Conservation (phyloP, 2,888 invertebrate genomes). For the Thecocarcelia acutangulata region DNA sequence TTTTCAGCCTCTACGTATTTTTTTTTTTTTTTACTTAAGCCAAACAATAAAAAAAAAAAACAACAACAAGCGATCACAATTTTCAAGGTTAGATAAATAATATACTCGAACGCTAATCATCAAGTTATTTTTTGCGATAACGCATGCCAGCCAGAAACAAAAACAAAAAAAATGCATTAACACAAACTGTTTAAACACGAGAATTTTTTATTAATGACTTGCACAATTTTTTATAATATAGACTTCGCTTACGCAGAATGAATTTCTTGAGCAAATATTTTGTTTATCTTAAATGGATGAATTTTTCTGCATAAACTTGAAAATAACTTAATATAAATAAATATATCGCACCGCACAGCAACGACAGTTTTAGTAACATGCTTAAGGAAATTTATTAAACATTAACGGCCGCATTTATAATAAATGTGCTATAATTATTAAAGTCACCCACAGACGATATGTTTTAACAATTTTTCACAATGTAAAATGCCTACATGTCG, state of each 20-base stretch:
- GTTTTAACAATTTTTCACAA: no score
- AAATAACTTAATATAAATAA: background rate
- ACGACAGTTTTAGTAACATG: no score
- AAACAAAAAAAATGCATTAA: slow-evolving; percentile 22
- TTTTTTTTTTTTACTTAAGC: slow-evolving; percentile 33
- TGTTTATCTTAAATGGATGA: background rate
- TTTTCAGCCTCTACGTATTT: background rate
- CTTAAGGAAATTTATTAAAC: no score
- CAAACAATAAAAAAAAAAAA: slow-evolving; percentile 3
- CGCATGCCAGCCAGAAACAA: slow-evolving; percentile 27
- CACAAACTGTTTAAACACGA: slow-evolving; percentile 27
- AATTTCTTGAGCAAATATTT: background rate
- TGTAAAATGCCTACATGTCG: no score
- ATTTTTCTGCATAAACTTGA: background rate
- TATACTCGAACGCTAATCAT: slow-evolving; percentile 27
- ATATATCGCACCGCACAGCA: no score
- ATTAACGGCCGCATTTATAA: no score
- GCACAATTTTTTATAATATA: background rate
- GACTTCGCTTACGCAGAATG: background rate
- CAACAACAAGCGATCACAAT: slow-evolving; percentile 45
- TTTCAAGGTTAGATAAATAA: slow-evolving; percentile 65
- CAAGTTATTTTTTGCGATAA: slow-evolving; percentile 44
- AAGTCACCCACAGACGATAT: no score
- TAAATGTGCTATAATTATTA: no score
- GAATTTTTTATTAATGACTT: background rate